Base-by-base conservation (phyloP, 2,797 vertebrate genomes). In the Sardinella longiceps region DNA sequence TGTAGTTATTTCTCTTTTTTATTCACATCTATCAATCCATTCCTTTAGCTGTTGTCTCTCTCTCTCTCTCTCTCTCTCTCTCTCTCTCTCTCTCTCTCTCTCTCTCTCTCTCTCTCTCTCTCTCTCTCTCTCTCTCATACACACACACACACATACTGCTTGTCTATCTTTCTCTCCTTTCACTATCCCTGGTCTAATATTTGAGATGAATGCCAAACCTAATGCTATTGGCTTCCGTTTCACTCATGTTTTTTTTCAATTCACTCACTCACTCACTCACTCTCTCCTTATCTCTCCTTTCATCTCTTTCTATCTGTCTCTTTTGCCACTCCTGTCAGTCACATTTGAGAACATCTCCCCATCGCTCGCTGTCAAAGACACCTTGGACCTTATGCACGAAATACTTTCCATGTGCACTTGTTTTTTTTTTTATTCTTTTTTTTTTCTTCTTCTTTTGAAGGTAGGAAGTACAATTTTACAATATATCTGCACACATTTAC, bases 301-400 rank as follows among this genome's bases (percentile, higher is more conserved):
- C 14, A 51, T 81, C 25, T 53, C 5, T 45, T 0, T 63, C 51
- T 23, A 25, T 84, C 45, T 70, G 1, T 81, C 81, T 80, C 53
- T 81, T 25, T 45, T 33, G 30, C 30, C 30, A 28, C 28, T 66
- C 10, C 60, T 30, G 66, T 74, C 18, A 39, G 15, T 74, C 39
- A 7, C 15, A 15, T 74, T 74, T 23, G 15, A 39, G 33, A 33
- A 39, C 39, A 45, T 25, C 66, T 74, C 81, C 37, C 74, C 83
- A 84, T 70, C 87, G 66, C 66, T 74, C 33, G 66, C 80, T 87
- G 89, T 85, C 87, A 89, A 91, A 88, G 92, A 94, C 92, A 91
- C 88, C 86, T 87, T 88, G 84, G 92, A 91, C 93, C 91, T 94
- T 95, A 95, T 94, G 94, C 93, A 95, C 92, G 92, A 94, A 94